Base-by-base conservation (phyloP, 2,797 vertebrate genomes). In the Heterohyrax brucei region DNA sequence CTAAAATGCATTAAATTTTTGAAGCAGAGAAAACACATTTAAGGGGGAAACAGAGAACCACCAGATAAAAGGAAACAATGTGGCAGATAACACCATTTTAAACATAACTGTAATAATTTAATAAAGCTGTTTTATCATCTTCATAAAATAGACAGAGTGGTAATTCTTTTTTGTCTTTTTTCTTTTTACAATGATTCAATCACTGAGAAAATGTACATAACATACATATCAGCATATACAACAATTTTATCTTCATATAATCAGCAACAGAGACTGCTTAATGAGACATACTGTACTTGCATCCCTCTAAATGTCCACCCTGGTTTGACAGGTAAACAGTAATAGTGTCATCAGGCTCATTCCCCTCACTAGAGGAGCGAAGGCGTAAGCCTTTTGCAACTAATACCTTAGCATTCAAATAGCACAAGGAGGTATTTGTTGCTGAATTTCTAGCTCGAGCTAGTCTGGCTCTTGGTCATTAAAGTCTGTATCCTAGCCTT, bases 191-290 rank as follows among this genome's bases (percentile, higher is more conserved):
- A 98, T 98, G 98, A 98, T 97, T 98, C 98, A 98, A 98, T 98
- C 98, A 98, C 98, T 93, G 98, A 98, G 98, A 98, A 98, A 98
- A 98, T 98, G 98, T 99, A 99, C 98, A 98, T 98, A 98, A 98
- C 98, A 98, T 98, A 98, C 98, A 98, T 95, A 98, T 98, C 98
- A 98, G 98, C 98, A 98, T 98, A 98, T 98, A 98, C 98, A 98
- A 98, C 98, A 97, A 98, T 97, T 98, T 98, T 97, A 98, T 98
- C 98, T 98, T 98, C 98, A 96, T 98, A 98, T 98, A 97, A 94
- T 98, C 96, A 92, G 98, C 98, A 98, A 98, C 95, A 97, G 97
- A 98, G 98, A 98, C 98, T 98, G 98, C 94, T 98, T 85, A 98
- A 98, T 95, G 97, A 98, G 97, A 98, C 93, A 66, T 59, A 93